A percentile compares a stretch with the other conserved stretches of the same genome.
Evolutionary conservation across 1,140 invertebrate species (phyloP).

Genomic region (Sycobia sp.): DNA sequence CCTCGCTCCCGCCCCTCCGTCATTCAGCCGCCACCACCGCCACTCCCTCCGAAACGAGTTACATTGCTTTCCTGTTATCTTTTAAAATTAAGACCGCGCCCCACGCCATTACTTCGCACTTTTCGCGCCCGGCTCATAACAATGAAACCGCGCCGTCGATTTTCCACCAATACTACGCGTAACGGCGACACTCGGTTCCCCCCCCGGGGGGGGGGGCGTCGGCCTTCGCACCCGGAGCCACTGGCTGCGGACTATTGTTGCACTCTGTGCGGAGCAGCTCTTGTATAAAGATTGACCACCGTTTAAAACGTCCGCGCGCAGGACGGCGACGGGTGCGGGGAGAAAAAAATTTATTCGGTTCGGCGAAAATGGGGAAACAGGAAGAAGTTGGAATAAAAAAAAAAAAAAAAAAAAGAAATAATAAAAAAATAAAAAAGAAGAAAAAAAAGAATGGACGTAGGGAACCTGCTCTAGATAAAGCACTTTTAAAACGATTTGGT

Average conservation of each 20-base stretch:
- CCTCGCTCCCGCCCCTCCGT: neutral
- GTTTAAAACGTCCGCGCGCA: too few relatives aligned
- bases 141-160: too few relatives aligned
- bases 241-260: too few relatives aligned
- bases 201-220: too few relatives aligned
- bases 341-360: too few relatives aligned
- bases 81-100: conserved; percentile 15
- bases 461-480: conserved; percentile 11
- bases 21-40: neutral
- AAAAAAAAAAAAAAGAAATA: neutral
- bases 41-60: conserved; percentile 10
- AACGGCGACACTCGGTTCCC: too few relatives aligned
- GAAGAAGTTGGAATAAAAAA: neutral
- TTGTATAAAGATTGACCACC: too few relatives aligned
- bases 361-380: neutral
- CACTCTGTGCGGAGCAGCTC: too few relatives aligned
- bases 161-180: too few relatives aligned
- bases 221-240: too few relatives aligned
- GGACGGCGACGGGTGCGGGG: too few relatives aligned
- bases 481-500: conserved; percentile 36
- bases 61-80: conserved; percentile 24
- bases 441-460: neutral
- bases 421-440: conserved; percentile 14
- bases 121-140: too few relatives aligned
- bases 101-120: neutral